Conservation (phyloP, 2,888 invertebrate species). For the Choreutis nemorana region DNA sequence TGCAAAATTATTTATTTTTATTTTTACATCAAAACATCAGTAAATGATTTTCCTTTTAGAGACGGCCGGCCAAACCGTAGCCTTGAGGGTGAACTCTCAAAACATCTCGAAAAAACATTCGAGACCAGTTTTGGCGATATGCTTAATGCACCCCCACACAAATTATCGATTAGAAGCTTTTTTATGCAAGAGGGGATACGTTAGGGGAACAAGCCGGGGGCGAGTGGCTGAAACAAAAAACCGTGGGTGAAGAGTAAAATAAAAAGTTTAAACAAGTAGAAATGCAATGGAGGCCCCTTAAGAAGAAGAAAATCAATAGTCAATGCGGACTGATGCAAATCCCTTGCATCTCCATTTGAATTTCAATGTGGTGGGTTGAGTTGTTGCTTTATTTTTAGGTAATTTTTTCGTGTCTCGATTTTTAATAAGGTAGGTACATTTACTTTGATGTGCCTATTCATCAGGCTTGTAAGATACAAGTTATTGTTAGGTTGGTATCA, state of each 20-base stretch:
- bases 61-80: conserved; percentile 51
- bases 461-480: too few relatives aligned
- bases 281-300: conserved; percentile 55
- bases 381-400: conserved; percentile 34
- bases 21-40: too few relatives aligned
- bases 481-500: too few relatives aligned
- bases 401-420: conserved; percentile 22
- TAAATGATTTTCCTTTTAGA: too few relatives aligned
- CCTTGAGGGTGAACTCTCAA: conserved; percentile 56
- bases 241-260: conserved; percentile 63
- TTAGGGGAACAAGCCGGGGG: conserved; percentile 51
- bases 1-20: too few relatives aligned
- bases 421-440: too few relatives aligned
- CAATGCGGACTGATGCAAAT: conserved; percentile 60
- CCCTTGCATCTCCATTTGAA: conserved; percentile 57
- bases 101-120: conserved; percentile 60
- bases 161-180: conserved; percentile 68
- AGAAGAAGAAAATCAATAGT: conserved; percentile 61
- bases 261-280: conserved; percentile 66
- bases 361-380: conserved; percentile 49
- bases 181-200: conserved; percentile 65
- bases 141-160: conserved; percentile 68
- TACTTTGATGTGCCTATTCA: too few relatives aligned
- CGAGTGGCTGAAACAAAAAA: conserved; percentile 66
- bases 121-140: conserved; percentile 54